Evolutionary conservation across 2,797 vertebrate species (phyloP).

Genomic region (Momotus momota): DNA sequence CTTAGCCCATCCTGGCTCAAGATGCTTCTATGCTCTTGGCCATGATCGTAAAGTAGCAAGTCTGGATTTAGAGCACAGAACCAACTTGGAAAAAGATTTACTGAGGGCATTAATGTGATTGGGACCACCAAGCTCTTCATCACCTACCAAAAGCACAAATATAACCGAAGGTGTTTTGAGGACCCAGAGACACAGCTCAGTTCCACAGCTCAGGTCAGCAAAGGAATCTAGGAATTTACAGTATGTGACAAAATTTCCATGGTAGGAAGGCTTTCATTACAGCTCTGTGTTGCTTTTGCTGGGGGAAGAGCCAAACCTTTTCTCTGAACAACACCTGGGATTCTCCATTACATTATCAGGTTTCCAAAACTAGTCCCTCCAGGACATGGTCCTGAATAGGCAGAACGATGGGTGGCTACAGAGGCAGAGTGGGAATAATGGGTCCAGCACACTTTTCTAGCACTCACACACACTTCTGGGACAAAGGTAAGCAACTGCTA

Average conservation of each 20-base stretch:
- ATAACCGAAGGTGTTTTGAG: neutral
- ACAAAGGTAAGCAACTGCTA: neutral
- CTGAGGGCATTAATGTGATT: neutral
- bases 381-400: neutral
- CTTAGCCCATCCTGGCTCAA: neutral
- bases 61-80: neutral
- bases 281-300: neutral
- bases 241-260: neutral
- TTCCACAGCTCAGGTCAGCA: neutral
- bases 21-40: neutral
- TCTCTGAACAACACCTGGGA: neutral
- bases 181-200: neutral
- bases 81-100: accelerated
- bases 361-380: neutral
- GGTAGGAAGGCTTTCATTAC: neutral
- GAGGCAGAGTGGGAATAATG: neutral
- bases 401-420: neutral
- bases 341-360: neutral
- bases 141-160: neutral
- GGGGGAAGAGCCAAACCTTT: neutral
- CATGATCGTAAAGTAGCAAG: neutral
- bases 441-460: neutral
- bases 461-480: neutral
- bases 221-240: neutral
- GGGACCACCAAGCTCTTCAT: neutral